A percentile compares a stretch with the other conserved stretches of the same genome.
Conservation (phyloP, 2,888 invertebrate genomes). For the Stegophylla sp. region DNA sequence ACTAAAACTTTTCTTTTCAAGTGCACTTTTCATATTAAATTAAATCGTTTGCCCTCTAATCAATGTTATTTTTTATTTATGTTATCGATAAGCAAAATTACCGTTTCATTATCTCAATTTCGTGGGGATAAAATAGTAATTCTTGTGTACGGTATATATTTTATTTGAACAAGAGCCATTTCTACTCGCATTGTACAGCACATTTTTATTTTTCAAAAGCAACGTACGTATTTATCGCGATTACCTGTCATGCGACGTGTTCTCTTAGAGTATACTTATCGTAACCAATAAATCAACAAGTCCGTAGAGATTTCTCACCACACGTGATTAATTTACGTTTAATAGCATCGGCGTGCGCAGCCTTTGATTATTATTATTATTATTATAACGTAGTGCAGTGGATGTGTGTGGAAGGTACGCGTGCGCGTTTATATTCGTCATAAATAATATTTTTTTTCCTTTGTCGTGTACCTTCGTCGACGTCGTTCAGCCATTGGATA, state of each 20-base stretch:
- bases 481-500: background rate
- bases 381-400: background rate
- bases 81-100: background rate
- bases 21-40: too few species aligned
- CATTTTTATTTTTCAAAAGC: background rate
- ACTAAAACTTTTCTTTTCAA: too few species aligned
- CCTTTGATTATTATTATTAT: background rate
- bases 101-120: background rate
- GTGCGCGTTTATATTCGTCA: background rate
- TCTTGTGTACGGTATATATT: background rate
- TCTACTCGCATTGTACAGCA: background rate
- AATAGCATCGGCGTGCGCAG: too few species aligned
- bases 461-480: background rate
- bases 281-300: background rate
- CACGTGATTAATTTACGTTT: conserved; percentile 15
- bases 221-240: background rate
- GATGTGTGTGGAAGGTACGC: too few species aligned
- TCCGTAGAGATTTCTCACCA: background rate
- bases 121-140: background rate
- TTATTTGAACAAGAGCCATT: background rate
- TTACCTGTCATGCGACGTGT: background rate
- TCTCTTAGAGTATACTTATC: background rate
- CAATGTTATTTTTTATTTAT: too few species aligned
- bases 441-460: too few species aligned
- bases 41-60: too few species aligned